phyloP scores from a whole-genome alignment of 2,113 vertebrate genomes.

The Sus scrofa region DNA sequence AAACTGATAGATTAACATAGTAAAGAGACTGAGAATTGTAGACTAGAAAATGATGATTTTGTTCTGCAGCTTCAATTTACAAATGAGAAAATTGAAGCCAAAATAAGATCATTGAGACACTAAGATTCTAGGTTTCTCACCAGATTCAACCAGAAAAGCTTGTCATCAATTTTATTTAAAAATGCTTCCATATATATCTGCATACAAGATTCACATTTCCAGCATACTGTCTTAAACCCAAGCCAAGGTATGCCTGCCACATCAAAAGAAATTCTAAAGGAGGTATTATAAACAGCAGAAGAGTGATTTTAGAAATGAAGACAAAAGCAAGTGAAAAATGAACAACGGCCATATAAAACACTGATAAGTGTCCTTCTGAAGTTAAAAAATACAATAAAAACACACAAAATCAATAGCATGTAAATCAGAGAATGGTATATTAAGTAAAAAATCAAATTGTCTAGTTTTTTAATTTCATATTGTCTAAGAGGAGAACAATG shows the following conservation, averaged over 20 bases:
- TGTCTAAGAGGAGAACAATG: neutral
- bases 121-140: neutral
- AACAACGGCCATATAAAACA: conserved; percentile 20
- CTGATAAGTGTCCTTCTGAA: neutral
- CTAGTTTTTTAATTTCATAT: neutral
- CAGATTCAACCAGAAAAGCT: neutral
- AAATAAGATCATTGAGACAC: neutral
- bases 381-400: conserved; percentile 8
- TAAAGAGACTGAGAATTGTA: neutral
- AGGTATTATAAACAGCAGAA: neutral
- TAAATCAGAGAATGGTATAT: neutral
- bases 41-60: neutral
- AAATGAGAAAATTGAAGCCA: neutral
- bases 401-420: neutral
- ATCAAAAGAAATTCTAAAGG: neutral
- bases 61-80: neutral
- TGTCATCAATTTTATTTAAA: conserved; percentile 14
- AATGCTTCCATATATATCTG: neutral
- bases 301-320: neutral
- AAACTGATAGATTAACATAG: neutral
- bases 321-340: neutral
- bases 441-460: neutral
- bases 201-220: neutral
- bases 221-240: neutral
- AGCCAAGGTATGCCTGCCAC: neutral